These are phyloP conservation scores for Rhingia rostrata DNA, from an alignment of 2,888 invertebrate species.

Conservation along the genomic window DNA sequence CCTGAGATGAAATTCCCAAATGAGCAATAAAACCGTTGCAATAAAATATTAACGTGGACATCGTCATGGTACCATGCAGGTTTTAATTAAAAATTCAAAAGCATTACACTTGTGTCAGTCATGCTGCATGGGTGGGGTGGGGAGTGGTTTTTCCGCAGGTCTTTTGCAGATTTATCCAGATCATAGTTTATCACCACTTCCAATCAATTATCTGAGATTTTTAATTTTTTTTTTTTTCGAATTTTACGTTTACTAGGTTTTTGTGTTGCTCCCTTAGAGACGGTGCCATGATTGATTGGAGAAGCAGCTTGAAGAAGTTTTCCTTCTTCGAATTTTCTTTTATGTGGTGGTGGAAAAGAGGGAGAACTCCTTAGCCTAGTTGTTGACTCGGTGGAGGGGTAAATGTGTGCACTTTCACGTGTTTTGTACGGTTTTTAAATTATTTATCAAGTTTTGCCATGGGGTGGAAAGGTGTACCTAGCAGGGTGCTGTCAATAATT, in stretches of 20 bases:
- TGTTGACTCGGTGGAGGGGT: constrained; percentile 1
- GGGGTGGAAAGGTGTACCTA: background rate
- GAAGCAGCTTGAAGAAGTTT: constrained; percentile 30
- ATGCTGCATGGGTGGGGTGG: background rate
- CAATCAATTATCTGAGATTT: constrained; percentile 43
- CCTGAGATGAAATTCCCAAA: constrained; percentile 39
- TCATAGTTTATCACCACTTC: constrained; percentile 17
- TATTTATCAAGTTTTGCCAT: constrained; percentile 56
- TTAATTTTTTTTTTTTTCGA: background rate
- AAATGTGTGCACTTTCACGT: constrained; percentile 15
- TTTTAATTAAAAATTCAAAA: constrained; percentile 54
- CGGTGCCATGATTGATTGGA: constrained; percentile 45
- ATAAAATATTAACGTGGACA: constrained; percentile 60
- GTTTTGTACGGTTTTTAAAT: constrained; percentile 41
- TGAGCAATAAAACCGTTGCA: constrained; percentile 45
- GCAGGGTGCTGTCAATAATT: constrained; percentile 52
- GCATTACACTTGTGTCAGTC: background rate
- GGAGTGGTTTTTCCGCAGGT: no score
- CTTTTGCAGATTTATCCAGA: background rate
- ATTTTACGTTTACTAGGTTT: background rate
- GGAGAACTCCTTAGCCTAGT: constrained; percentile 28
- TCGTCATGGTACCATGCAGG: constrained; percentile 39
- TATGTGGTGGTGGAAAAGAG: no score
- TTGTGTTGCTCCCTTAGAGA: constrained; percentile 6
- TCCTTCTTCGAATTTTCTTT: constrained; percentile 17